Evolutionary conservation across 2,113 vertebrate genomes (phyloP).

Genomic region (Psilopsiagon aymara): DNA sequence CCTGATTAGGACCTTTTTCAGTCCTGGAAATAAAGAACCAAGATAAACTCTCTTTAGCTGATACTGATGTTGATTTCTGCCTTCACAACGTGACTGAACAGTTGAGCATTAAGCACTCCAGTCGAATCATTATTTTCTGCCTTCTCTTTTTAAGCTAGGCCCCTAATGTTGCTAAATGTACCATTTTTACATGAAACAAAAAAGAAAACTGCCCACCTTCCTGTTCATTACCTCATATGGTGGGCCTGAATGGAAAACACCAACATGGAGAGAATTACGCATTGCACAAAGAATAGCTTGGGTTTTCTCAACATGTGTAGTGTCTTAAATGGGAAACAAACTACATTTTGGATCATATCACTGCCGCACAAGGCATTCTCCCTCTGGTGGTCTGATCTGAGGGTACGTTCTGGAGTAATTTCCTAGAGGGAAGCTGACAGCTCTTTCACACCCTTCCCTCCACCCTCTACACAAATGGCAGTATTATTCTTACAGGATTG

Average conservation of each 20-base stretch:
- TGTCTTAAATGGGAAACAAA: neutral
- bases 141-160: neutral
- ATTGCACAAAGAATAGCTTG: neutral
- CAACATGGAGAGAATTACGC: conserved; percentile 1
- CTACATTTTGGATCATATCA: neutral
- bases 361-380: neutral
- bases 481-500: neutral
- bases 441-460: neutral
- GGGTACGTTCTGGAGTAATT: neutral
- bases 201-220: conserved; percentile 14
- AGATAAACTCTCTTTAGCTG: neutral
- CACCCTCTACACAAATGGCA: neutral
- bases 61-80: conserved; percentile 18
- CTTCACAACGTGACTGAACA: neutral
- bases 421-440: neutral
- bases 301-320: accelerated
- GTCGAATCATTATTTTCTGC: neutral
- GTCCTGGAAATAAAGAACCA: conserved; percentile 4
- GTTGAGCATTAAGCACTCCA: neutral
- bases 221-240: neutral
- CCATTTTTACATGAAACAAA: conserved; percentile 27
- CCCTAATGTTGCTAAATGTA: neutral
- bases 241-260: conserved; percentile 37
- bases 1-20: neutral
- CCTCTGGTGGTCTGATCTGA: conserved; percentile 54